Conservation (phyloP, 2,113 vertebrate species). For the Toxotes chatareus region DNA sequence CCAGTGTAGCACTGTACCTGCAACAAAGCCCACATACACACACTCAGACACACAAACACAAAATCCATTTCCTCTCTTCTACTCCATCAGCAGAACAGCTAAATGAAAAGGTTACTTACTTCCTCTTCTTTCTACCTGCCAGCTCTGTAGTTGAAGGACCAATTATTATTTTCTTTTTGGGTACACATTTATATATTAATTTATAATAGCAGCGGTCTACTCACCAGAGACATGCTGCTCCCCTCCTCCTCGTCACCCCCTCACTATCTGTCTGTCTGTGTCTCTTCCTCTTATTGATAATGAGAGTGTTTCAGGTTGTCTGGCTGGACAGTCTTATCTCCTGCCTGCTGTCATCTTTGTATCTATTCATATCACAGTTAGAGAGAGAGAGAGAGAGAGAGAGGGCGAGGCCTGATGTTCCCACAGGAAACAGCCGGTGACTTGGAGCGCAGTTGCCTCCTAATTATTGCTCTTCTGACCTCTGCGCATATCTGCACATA, state of each 20-base stretch:
- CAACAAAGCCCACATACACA: neutral
- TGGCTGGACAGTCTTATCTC: constrained; percentile 43
- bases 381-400: constrained; percentile 19
- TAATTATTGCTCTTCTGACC: constrained; percentile 65
- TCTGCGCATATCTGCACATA: constrained; percentile 36
- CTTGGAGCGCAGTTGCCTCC: constrained; percentile 44
- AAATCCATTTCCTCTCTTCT: constrained; percentile 1
- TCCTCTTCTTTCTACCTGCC: neutral
- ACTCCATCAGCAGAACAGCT: neutral
- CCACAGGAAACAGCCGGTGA: constrained; percentile 49
- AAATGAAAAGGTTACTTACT: constrained; percentile 32
- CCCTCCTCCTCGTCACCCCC: neutral
- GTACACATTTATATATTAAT: constrained; percentile 13
- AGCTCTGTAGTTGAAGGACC: constrained; percentile 19
- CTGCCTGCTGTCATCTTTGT: constrained; percentile 38
- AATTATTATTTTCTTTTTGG: constrained; percentile 27
- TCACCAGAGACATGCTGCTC: neutral
- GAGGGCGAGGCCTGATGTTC: constrained; percentile 36
- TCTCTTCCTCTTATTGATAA: constrained; percentile 39
- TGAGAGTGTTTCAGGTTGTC: constrained; percentile 39
- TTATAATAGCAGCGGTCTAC: constrained; percentile 15
- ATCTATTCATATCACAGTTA: constrained; percentile 52
- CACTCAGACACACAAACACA: neutral
- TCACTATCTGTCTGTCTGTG: neutral
- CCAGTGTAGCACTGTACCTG: neutral